These are phyloP conservation scores for Rutpela maculata DNA, from an alignment of 2,888 invertebrate genomes.

Conservation along the genomic window DNA sequence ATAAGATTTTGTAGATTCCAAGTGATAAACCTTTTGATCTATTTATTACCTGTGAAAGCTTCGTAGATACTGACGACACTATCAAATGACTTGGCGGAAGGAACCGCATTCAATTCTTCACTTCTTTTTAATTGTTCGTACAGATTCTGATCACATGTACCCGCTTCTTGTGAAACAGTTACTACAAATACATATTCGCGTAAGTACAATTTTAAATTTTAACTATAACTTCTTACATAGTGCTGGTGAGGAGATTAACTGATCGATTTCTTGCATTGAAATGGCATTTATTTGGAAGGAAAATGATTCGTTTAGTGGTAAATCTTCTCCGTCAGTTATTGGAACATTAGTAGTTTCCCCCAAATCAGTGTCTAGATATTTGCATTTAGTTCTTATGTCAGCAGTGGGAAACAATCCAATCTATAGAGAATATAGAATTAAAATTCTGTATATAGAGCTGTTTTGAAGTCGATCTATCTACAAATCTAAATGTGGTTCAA, in stretches of 20 bases:
- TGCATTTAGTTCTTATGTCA: slow-evolving; percentile 60
- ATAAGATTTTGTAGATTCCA: no score
- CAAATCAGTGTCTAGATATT: slow-evolving; percentile 56
- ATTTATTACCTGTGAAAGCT: slow-evolving; percentile 54
- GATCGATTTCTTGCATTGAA: slow-evolving; percentile 54
- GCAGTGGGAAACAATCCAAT: slow-evolving; percentile 58
- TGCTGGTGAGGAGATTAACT: slow-evolving; percentile 57
- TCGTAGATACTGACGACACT: slow-evolving; percentile 65
- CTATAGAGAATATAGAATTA: slow-evolving; percentile 48
- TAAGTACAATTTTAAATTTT: no score
- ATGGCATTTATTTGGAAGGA: slow-evolving; percentile 52
- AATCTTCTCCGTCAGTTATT: slow-evolving; percentile 55
- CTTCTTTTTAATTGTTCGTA: slow-evolving; percentile 57
- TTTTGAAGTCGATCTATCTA: no score
- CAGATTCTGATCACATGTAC: slow-evolving; percentile 57
- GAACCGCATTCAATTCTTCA: slow-evolving; percentile 35
- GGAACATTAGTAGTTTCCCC: slow-evolving; percentile 58
- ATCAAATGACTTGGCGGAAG: slow-evolving; percentile 52
- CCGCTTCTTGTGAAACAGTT: slow-evolving; percentile 60
- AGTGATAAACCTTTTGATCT: no score
- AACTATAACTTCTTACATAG: neutral
- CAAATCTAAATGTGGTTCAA: no score
- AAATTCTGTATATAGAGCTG: neutral
- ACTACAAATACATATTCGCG: slow-evolving; percentile 50
- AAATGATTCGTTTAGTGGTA: slow-evolving; percentile 54